Conservation (phyloP, 1,140 invertebrate genomes). For the Lepidostoma basale region DNA sequence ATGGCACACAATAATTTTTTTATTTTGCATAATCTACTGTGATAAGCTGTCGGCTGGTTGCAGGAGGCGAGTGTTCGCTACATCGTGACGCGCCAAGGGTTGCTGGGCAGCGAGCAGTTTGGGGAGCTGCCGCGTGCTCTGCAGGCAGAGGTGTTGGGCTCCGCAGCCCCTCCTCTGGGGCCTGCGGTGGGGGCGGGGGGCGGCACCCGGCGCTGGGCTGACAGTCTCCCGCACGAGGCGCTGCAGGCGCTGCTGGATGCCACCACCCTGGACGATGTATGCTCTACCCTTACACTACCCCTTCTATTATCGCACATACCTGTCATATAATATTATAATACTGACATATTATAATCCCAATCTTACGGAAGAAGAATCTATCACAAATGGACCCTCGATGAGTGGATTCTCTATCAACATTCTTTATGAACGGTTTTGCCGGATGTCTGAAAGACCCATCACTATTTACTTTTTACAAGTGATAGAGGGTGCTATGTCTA, state of each 20-base stretch:
- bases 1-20: not conserved
- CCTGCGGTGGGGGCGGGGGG: not conserved
- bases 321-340: too few species aligned
- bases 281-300: too few species aligned
- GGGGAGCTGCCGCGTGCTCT: constrained; percentile 64
- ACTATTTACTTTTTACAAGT: too few species aligned
- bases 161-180: not conserved
- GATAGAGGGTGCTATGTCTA: too few species aligned
- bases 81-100: constrained; percentile 59
- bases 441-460: too few species aligned
- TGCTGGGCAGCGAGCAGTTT: constrained; percentile 64
- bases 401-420: too few species aligned
- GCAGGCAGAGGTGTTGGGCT: constrained; percentile 60
- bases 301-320: too few species aligned
- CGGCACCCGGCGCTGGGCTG: not conserved
- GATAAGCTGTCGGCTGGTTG: not conserved
- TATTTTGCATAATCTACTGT: not conserved
- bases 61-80: constrained; percentile 53
- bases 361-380: too few species aligned
- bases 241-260: constrained; percentile 10
- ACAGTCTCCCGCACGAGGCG: not conserved
- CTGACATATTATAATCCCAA: too few species aligned
- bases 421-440: too few species aligned
- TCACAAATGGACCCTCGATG: too few species aligned
- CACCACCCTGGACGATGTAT: constrained; percentile 30